Evolutionary conservation across 2,113 vertebrate genomes (phyloP).

Genomic region (Pollachius pollachius): DNA sequence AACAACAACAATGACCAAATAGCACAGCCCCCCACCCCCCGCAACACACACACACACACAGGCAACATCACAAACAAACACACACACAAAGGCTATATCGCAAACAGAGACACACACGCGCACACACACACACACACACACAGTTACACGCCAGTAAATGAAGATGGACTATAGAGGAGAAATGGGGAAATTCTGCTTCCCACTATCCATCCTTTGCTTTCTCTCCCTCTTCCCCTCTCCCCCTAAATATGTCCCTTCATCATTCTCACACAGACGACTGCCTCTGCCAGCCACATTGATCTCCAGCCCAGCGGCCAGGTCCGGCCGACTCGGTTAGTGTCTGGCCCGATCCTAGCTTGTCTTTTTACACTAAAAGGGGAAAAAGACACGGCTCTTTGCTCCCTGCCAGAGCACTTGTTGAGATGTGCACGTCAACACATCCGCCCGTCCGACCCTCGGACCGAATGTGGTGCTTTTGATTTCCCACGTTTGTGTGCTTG

Average conservation of each 20-base stretch:
- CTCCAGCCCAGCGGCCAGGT: conserved; percentile 21
- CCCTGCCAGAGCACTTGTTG: too few species aligned
- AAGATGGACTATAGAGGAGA: conserved; percentile 21
- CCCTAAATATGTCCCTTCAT: conserved; percentile 5
- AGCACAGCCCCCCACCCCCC: too few species aligned
- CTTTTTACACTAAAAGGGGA: too few species aligned
- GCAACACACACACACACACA: neutral
- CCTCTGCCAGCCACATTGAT: conserved; percentile 28
- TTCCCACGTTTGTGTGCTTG: too few species aligned
- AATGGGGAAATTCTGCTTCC: conserved; percentile 15
- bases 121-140: too few species aligned
- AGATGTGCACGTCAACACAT: too few species aligned
- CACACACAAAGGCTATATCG: too few species aligned
- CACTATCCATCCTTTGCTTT: neutral
- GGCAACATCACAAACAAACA: too few species aligned
- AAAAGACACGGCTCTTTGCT: too few species aligned
- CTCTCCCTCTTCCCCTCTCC: neutral
- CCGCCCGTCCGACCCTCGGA: too few species aligned
- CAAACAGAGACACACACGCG: neutral
- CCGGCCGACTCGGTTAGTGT: conserved; percentile 42
- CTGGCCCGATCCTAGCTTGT: conserved; percentile 20
- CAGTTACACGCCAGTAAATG: conserved; percentile 17
- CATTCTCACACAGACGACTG: conserved; percentile 14
- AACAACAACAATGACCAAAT: too few species aligned
- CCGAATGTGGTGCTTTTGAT: too few species aligned